A percentile compares a stretch with the other conserved stretches of the same genome.
phyloP scores from a whole-genome alignment of 2,888 invertebrate species.

The Drosophila diplacantha region DNA sequence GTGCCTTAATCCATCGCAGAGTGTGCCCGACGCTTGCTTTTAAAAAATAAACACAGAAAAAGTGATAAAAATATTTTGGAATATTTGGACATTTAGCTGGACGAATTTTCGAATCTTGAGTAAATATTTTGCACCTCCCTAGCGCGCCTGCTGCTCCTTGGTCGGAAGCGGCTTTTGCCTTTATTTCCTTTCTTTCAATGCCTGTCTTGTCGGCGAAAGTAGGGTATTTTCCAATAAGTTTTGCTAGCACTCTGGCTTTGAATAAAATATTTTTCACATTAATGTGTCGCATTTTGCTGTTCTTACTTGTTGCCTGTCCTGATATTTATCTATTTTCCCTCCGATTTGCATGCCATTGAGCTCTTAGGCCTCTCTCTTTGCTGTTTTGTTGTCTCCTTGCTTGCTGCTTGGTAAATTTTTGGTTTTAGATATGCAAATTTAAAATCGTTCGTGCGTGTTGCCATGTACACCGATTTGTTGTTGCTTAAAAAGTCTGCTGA shows the following conservation, averaged over 20 bases:
- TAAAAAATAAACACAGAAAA: neutral
- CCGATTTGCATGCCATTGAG: neutral
- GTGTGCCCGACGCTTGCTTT: neutral
- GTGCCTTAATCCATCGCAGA: neutral
- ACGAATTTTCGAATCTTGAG: neutral
- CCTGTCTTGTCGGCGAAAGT: neutral
- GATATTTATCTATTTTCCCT: neutral
- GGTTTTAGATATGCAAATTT: neutral
- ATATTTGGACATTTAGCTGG: conserved; percentile 9
- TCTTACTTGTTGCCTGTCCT: neutral
- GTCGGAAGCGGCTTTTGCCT: neutral
- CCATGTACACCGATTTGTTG: neutral
- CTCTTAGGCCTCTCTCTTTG: neutral
- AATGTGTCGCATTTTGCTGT: neutral
- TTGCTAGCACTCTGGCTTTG: neutral
- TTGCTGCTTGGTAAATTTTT: neutral
- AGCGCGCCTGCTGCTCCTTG: neutral
- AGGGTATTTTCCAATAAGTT: neutral
- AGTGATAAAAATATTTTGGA: neutral
- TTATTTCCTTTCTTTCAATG: neutral
- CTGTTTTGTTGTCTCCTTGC: neutral
- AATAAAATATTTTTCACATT: neutral
- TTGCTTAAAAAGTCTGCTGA: conserved; percentile 8
- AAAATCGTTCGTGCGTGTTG: neutral
- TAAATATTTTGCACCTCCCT: conserved; percentile 7